These are phyloP conservation scores for Gastracanthus pulcherrimus DNA, from an alignment of 2,888 invertebrate genomes.

Conservation along the genomic window DNA sequence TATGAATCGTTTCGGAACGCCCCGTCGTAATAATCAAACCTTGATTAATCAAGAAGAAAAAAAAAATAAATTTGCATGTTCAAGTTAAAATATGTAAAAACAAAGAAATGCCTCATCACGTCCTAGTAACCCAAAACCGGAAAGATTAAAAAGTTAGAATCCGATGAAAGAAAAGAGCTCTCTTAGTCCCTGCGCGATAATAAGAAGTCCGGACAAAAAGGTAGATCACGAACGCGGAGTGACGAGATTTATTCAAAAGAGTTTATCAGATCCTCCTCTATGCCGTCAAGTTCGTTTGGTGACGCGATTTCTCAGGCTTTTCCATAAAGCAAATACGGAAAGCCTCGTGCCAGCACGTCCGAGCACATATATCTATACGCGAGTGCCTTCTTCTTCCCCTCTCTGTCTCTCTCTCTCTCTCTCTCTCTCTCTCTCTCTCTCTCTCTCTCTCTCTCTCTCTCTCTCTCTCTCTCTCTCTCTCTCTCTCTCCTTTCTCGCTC, in stretches of 20 bases:
- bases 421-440: neutral
- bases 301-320: slow-evolving; percentile 45
- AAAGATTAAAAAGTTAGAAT: slow-evolving; percentile 5
- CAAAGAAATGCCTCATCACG: no score
- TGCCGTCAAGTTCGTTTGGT: slow-evolving; percentile 33
- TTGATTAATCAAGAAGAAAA: neutral
- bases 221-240: neutral
- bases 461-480: neutral
- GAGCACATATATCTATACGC: slow-evolving; percentile 10
- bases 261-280: slow-evolving; percentile 36
- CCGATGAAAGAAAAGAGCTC: no score
- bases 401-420: slow-evolving; percentile 7
- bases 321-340: slow-evolving; percentile 47
- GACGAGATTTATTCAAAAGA: slow-evolving; percentile 43
- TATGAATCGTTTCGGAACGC: no score
- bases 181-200: no score
- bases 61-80: neutral
- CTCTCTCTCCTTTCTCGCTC: slow-evolving; percentile 2
- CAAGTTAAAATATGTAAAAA: no score
- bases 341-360: slow-evolving; percentile 40
- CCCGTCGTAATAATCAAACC: no score
- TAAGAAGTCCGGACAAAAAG: neutral
- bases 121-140: neutral
- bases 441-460: neutral
- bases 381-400: slow-evolving; percentile 2